Evolutionary conservation across 2,113 vertebrate genomes (phyloP).

Genomic region (Heloderma charlesbogerti): DNA sequence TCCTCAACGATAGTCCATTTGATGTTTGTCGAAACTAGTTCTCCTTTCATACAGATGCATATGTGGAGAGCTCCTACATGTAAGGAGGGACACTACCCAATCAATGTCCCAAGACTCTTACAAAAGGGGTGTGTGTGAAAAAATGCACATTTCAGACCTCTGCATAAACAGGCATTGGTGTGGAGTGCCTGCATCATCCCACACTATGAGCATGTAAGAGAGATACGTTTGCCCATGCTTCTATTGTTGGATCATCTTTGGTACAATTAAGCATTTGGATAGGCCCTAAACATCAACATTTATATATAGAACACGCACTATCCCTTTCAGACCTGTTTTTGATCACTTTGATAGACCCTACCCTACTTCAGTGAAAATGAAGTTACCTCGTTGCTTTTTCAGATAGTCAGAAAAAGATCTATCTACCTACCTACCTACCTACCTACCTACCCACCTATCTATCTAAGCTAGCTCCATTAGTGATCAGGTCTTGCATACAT

Average conservation of each 20-base stretch:
- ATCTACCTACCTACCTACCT: not conserved
- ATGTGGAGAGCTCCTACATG: no score
- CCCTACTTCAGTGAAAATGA: not conserved
- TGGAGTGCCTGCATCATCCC: not conserved
- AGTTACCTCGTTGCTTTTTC: not conserved
- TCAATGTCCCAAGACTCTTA: no score
- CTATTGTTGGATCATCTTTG: not conserved
- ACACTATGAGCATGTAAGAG: not conserved
- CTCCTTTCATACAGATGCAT: no score
- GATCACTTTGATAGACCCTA: not conserved
- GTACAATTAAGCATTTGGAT: no score
- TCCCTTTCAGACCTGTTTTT: not conserved
- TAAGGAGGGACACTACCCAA: no score
- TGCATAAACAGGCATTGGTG: not conserved
- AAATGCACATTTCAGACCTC: not conserved
- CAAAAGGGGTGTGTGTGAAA: not conserved
- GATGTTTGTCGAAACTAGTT: no score
- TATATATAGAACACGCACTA: no score
- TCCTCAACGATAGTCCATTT: no score
- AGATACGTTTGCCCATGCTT: not conserved
- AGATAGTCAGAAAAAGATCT: not conserved
- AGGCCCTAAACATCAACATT: not conserved
- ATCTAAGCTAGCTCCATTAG: slow-evolving; percentile 44
- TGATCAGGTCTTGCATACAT: slow-evolving; percentile 43
- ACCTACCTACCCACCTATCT: not conserved